These are phyloP conservation scores for Aviceda subcristata DNA, from an alignment of 2,113 vertebrate genomes.

Conservation along the genomic window DNA sequence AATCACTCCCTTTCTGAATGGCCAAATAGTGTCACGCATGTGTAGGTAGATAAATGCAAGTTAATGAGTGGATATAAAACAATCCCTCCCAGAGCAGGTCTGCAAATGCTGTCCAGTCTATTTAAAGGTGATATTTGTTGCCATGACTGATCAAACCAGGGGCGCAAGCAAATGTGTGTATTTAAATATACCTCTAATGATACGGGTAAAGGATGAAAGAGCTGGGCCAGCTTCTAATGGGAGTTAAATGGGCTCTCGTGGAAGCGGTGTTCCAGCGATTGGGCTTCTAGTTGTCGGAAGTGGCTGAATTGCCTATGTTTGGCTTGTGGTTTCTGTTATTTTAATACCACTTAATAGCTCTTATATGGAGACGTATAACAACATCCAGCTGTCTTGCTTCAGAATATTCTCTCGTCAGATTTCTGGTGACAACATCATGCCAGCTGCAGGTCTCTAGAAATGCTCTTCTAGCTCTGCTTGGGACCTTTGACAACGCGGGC, in stretches of 20 bases:
- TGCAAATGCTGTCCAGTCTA: background rate
- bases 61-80: background rate
- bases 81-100: background rate
- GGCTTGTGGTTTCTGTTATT: background rate
- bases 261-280: background rate
- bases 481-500: fast-evolving
- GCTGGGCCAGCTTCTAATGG: background rate
- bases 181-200: background rate
- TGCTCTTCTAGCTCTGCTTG: background rate
- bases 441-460: background rate
- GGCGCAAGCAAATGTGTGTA: background rate
- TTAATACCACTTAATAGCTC: background rate
- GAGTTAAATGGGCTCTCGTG: background rate
- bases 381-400: background rate
- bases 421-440: background rate
- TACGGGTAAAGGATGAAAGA: background rate
- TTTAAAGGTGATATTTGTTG: background rate
- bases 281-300: background rate
- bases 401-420: background rate
- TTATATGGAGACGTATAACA: fast-evolving
- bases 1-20: background rate
- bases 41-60: background rate
- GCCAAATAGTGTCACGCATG: background rate
- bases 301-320: background rate
- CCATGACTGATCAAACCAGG: background rate